Conservation (phyloP, 37 sponge, comb jelly and placozoan genomes). For the Tethya wilhelma region DNA sequence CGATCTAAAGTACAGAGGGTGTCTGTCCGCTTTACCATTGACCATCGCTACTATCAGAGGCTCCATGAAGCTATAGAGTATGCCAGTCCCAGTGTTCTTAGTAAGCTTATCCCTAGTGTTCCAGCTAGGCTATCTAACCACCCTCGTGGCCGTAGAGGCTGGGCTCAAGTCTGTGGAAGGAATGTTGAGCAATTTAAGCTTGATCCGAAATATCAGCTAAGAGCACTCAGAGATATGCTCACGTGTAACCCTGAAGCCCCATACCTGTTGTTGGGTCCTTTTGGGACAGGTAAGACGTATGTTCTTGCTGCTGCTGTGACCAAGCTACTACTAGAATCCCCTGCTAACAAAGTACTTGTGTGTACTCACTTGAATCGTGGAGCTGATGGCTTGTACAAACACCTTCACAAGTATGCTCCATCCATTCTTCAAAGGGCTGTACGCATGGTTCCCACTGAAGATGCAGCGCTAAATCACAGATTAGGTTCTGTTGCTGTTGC, state of each 20-base stretch:
- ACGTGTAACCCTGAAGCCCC: constrained; percentile 15
- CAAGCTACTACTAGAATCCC: neutral
- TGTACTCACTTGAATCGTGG: constrained; percentile 45
- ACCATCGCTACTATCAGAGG: constrained; percentile 24
- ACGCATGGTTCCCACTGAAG: neutral
- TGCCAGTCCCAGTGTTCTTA: neutral
- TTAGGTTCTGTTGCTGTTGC: neutral
- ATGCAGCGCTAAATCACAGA: neutral
- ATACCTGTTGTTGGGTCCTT: constrained; percentile 53
- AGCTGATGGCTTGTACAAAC: constrained; percentile 11
- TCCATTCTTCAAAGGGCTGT: neutral
- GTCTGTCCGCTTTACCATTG: constrained; percentile 15
- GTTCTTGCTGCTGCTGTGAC: constrained; percentile 34
- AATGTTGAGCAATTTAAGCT: neutral
- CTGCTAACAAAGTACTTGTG: constrained; percentile 11
- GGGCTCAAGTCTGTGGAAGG: neutral
- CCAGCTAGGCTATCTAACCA: neutral
- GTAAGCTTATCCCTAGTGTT: constrained; percentile 8
- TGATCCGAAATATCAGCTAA: constrained; percentile 37
- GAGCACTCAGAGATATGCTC: constrained; percentile 32
- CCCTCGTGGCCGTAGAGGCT: neutral
- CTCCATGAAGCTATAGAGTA: constrained; percentile 32
- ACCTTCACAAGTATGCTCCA: neutral
- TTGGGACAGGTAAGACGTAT: constrained; percentile 62
- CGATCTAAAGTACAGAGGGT: neutral